Percentiles rank a stretch among this genome's conserved stretches.
These are phyloP conservation scores for Periphyllus acericola DNA, from an alignment of 2,888 invertebrate genomes.

Conservation along the genomic window DNA sequence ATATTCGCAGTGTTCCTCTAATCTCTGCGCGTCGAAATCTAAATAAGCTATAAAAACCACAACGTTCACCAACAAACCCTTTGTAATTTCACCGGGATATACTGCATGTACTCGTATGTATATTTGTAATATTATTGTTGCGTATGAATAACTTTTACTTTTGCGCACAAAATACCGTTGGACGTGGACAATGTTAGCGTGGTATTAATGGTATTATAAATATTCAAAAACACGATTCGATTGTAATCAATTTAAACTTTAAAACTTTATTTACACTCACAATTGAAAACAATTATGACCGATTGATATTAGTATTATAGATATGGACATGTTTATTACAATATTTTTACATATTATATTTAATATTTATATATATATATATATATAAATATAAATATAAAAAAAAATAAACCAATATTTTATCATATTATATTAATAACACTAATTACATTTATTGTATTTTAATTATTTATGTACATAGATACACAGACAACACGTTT, in stretches of 20 bases:
- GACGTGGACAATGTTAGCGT: not conserved
- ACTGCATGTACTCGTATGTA: not conserved
- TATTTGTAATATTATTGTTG: not conserved
- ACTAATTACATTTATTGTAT: not conserved
- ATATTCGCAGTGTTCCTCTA: not conserved
- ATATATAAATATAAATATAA: not conserved
- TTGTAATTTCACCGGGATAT: not conserved
- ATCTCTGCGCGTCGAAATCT: not conserved
- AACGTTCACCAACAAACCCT: not conserved
- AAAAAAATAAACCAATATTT: slow-evolving; percentile 10
- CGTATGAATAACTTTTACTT: not conserved
- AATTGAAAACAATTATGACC: slow-evolving; percentile 15
- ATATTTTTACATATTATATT: not conserved
- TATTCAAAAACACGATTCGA: not conserved
- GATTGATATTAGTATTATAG: slow-evolving; percentile 50
- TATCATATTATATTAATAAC: not conserved
- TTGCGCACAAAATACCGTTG: not conserved
- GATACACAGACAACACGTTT: not conserved
- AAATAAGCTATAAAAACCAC: not conserved
- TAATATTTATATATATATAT: not conserved
- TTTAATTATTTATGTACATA: slow-evolving; percentile 14
- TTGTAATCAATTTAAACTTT: slow-evolving; percentile 3
- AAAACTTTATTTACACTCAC: slow-evolving; percentile 34
- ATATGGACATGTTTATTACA: slow-evolving; percentile 47
- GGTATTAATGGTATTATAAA: not conserved